A percentile compares a stretch with the other conserved stretches of the same genome.
Evolutionary conservation across 2,797 vertebrate genomes (phyloP).

Genomic region (Tokudaia tokunoshimensis): DNA sequence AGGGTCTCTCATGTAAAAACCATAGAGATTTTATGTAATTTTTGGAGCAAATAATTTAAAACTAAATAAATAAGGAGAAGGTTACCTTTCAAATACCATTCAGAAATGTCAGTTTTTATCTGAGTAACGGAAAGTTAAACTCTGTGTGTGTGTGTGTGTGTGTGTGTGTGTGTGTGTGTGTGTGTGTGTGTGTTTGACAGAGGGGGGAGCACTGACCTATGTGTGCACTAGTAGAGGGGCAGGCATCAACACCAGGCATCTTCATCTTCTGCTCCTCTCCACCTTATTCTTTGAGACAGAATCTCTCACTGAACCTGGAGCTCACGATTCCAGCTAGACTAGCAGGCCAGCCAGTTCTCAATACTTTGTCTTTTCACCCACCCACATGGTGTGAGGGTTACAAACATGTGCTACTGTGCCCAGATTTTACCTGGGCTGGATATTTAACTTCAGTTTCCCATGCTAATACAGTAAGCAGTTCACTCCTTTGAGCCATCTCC

Average conservation of each 20-base stretch:
- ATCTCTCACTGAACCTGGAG: not conserved
- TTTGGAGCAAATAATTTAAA: not conserved
- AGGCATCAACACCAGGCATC: not conserved
- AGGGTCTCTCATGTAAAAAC: not conserved
- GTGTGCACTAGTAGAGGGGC: not conserved
- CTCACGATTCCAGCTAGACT: not conserved
- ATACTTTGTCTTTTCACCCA: no score
- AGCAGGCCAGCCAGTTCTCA: not conserved
- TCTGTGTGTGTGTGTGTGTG: not conserved
- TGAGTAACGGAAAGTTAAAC: not conserved
- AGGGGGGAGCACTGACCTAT: not conserved
- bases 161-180: not conserved
- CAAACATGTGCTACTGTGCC: no score
- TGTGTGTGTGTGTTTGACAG: not conserved
- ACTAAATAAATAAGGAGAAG: not conserved
- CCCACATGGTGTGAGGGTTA: not conserved
- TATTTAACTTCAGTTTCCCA: not conserved
- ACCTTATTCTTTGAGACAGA: not conserved
- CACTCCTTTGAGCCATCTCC: not conserved
- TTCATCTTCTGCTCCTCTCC: not conserved
- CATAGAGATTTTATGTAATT: not conserved
- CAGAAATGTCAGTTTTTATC: not conserved
- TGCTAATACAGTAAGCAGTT: not conserved
- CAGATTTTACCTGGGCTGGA: not conserved
- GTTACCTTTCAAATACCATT: not conserved